Percentiles rank a stretch among this genome's conserved stretches.
phyloP scores from a whole-genome alignment of 2,797 vertebrate genomes.

The Enteromius unitaeniatus region DNA sequence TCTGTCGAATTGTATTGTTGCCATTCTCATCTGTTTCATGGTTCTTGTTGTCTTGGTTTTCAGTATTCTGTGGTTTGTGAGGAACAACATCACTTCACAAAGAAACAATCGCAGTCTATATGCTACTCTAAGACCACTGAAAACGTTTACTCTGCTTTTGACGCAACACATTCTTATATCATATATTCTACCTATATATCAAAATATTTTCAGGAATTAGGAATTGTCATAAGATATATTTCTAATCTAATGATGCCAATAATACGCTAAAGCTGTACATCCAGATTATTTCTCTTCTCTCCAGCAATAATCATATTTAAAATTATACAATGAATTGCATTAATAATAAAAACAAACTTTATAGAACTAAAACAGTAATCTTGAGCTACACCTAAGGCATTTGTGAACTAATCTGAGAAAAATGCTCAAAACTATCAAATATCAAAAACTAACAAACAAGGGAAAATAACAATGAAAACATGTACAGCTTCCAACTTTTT shows the following conservation, averaged over 20 bases:
- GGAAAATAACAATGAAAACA: not conserved
- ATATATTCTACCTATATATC: not conserved
- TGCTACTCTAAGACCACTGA: not conserved
- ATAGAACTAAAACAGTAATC: not conserved
- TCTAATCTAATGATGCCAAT: not conserved
- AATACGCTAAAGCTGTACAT: not conserved
- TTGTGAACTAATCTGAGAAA: not conserved
- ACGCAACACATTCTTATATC: not conserved
- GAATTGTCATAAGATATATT: not conserved
- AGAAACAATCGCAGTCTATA: conserved; percentile 46
- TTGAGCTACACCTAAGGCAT: not conserved
- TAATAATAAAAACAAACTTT: not conserved
- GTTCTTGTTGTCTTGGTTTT: conserved; percentile 81
- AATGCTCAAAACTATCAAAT: not conserved
- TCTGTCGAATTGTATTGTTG: conserved; percentile 79
- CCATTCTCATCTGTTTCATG: conserved; percentile 83
- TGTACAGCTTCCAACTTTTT: not conserved
- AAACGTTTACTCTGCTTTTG: not conserved
- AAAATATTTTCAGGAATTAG: not conserved
- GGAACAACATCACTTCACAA: conserved; percentile 81
- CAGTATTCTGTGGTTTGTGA: conserved; percentile 83
- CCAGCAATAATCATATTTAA: not conserved
- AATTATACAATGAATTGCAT: conserved; percentile 3
- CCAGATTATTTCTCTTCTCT: not conserved
- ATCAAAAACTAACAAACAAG: not conserved